These are phyloP conservation scores for Eristalis tenax DNA, from an alignment of 2,888 invertebrate genomes.

Conservation along the genomic window DNA sequence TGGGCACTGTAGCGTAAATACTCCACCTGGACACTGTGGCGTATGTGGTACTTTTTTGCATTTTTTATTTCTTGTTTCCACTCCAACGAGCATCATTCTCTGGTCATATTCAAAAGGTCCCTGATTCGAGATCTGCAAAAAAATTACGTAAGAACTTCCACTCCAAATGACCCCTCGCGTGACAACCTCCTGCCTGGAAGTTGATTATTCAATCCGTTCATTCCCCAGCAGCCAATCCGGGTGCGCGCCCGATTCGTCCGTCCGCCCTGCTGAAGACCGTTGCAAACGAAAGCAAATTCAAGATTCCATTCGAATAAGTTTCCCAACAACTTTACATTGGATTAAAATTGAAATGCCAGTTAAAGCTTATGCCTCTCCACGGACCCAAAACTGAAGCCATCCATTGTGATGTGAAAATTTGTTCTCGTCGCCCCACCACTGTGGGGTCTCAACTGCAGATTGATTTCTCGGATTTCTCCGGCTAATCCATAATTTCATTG, in stretches of 20 bases:
- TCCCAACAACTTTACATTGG: conserved; percentile 54
- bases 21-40: too few species aligned
- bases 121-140: too few species aligned
- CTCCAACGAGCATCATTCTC: too few species aligned
- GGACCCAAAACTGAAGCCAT: conserved; percentile 31
- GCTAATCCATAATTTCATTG: conserved; percentile 53
- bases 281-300: conserved; percentile 4
- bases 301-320: conserved; percentile 41
- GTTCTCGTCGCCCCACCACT: neutral
- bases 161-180: too few species aligned
- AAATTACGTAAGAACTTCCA: too few species aligned
- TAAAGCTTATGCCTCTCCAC: conserved; percentile 28
- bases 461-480: conserved; percentile 40
- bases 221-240: too few species aligned
- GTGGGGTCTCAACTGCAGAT: conserved; percentile 3
- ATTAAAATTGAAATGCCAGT: conserved; percentile 53
- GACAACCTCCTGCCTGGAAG: too few species aligned
- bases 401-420: conserved; percentile 44
- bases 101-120: too few species aligned
- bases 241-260: neutral
- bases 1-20: too few species aligned
- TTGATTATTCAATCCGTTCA: too few species aligned
- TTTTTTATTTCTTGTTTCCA: too few species aligned
- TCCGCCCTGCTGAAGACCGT: neutral
- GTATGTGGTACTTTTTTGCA: too few species aligned